Percentiles rank a stretch among this genome's conserved stretches.
Conservation (phyloP, 2,888 invertebrate species). For the Diplazon laetatorius region DNA sequence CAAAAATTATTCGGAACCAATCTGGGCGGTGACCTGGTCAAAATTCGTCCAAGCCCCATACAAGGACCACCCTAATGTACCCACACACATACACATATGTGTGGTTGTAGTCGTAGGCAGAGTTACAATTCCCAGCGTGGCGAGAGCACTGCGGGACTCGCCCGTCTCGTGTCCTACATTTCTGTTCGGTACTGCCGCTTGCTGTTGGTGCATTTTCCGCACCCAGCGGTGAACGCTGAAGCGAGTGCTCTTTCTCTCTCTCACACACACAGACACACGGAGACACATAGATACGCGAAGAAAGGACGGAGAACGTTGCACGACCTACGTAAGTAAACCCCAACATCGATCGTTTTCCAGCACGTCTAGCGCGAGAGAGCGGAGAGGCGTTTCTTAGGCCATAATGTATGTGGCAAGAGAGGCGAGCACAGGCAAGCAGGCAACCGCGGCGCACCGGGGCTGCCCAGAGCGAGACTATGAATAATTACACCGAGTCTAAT, state of each 20-base stretch:
- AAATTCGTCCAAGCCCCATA: too few species aligned
- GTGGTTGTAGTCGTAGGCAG: conserved; percentile 42
- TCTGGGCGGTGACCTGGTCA: too few species aligned
- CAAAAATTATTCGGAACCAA: too few species aligned
- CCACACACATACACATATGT: too few species aligned
- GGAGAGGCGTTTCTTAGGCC: conserved; percentile 50
- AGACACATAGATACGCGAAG: conserved; percentile 8
- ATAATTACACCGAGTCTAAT: conserved; percentile 64
- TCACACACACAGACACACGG: neutral
- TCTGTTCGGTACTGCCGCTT: conserved; percentile 30
- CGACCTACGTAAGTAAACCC: conserved; percentile 59
- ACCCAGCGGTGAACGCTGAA: neutral
- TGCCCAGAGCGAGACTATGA: conserved; percentile 60
- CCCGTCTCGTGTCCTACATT: conserved; percentile 64
- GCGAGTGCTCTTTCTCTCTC: too few species aligned
- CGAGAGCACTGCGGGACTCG: conserved; percentile 54
- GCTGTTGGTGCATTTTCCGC: conserved; percentile 40
- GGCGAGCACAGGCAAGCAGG: conserved; percentile 1
- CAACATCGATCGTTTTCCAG: conserved; percentile 57
- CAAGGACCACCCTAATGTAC: too few species aligned
- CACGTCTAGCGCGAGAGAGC: conserved; percentile 38
- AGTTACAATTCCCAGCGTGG: conserved; percentile 48
- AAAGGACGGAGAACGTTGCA: conserved; percentile 34
- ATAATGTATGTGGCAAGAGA: conserved; percentile 53
- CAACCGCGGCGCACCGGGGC: conserved; percentile 9